Conservation (phyloP, 2,113 vertebrate genomes). For the Sphyrna mokarran region DNA sequence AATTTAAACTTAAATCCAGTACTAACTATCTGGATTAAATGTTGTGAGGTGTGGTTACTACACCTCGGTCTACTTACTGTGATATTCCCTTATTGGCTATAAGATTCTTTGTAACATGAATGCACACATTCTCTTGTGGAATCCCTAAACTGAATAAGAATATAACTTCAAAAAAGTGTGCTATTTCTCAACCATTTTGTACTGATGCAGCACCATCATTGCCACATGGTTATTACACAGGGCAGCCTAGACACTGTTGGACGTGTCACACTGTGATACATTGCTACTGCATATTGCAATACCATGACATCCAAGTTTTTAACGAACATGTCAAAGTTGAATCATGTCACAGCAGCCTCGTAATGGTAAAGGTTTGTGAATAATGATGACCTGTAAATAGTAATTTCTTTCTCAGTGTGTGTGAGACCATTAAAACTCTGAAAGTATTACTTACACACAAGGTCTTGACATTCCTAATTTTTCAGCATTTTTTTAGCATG, state of each 20-base stretch:
- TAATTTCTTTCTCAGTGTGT: background rate
- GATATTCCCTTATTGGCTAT: background rate
- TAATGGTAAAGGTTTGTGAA: constrained; percentile 31
- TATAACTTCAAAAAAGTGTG: background rate
- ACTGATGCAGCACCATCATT: background rate
- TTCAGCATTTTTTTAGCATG: background rate
- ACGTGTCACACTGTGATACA: constrained; percentile 5
- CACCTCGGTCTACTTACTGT: background rate
- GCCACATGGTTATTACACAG: background rate
- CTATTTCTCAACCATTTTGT: background rate
- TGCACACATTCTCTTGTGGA: background rate
- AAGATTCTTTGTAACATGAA: background rate
- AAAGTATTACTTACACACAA: background rate
- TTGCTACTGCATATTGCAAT: constrained; percentile 15
- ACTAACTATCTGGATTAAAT: background rate
- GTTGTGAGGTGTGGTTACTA: background rate
- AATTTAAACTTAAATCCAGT: background rate
- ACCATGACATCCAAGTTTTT: constrained; percentile 19
- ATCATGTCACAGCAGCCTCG: background rate
- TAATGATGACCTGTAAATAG: constrained; percentile 12
- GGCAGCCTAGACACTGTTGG: background rate
- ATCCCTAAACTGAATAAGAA: background rate
- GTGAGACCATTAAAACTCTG: constrained; percentile 1
- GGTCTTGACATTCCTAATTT: background rate
- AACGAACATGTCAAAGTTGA: constrained; percentile 20